Percentiles rank a stretch among this genome's conserved stretches.
phyloP scores from a whole-genome alignment of 2,797 vertebrate species.

The Lutjanus campechanus region DNA sequence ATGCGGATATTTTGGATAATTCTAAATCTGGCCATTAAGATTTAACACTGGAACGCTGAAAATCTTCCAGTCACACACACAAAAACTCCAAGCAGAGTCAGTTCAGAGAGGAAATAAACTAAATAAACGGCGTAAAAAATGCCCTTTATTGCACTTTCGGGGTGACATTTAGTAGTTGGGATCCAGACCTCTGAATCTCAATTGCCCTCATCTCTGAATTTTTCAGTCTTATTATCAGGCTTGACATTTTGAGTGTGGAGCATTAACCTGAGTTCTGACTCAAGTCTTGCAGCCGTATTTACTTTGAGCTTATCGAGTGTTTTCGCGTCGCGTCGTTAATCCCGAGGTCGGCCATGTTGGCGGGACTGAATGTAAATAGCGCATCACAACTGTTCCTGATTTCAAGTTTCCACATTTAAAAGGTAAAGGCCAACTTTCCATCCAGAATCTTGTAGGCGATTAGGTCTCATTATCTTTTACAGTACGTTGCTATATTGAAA shows the following conservation, averaged over 20 bases:
- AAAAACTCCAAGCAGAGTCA: not conserved
- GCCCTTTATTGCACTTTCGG: not conserved
- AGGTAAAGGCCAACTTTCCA: too few species aligned
- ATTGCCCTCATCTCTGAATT: not conserved
- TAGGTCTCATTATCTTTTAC: not conserved
- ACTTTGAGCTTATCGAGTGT: not conserved
- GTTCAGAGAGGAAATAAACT: not conserved
- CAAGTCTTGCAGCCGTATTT: not conserved
- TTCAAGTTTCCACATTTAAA: too few species aligned
- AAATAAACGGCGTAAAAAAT: not conserved
- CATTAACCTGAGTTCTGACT: not conserved
- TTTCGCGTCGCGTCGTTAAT: too few species aligned
- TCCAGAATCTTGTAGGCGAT: not conserved
- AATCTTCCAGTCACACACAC: not conserved
- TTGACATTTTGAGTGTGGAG: slow-evolving; percentile 1
- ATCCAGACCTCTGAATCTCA: not conserved
- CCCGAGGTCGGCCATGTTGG: too few species aligned
- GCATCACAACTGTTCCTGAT: too few species aligned
- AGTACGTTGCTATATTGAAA: not conserved
- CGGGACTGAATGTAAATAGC: too few species aligned
- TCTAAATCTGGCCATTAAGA: not conserved
- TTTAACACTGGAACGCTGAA: slow-evolving; percentile 11
- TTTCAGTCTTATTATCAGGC: not conserved
- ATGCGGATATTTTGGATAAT: slow-evolving; percentile 32
- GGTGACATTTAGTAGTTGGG: not conserved